Evolutionary conservation across 2,797 vertebrate genomes (phyloP).

Genomic region (Adrianichthys oophorus): DNA sequence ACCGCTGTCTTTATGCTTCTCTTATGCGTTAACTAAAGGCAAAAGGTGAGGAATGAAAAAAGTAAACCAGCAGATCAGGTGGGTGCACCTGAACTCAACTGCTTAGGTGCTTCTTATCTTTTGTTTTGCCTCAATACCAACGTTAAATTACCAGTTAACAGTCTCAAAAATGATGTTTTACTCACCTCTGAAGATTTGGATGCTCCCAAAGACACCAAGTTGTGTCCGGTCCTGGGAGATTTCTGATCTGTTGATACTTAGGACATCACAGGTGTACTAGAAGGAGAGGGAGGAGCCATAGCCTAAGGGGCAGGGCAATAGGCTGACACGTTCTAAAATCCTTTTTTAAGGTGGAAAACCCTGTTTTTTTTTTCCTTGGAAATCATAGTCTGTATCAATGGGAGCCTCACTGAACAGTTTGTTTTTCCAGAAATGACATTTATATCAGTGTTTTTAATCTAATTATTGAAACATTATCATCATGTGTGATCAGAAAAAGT

Average conservation of each 20-base stretch:
- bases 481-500: no score
- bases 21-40: constrained; percentile 4
- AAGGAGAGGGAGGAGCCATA: constrained; percentile 12
- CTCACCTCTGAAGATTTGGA: not conserved
- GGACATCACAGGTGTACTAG: constrained; percentile 19
- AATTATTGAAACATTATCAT: no score
- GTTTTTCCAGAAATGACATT: no score
- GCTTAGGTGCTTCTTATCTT: not conserved
- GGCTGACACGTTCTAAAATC: no score
- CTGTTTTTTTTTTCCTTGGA: no score
- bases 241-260: not conserved
- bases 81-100: not conserved
- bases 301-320: not conserved
- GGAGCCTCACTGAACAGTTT: no score
- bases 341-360: no score
- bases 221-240: not conserved
- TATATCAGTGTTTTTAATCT: no score
- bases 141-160: no score
- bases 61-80: not conserved
- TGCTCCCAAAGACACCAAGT: not conserved
- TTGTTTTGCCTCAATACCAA: no score
- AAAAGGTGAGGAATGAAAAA: not conserved
- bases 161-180: not conserved
- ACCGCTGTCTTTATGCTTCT: not conserved
- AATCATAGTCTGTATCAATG: no score